phyloP scores from a whole-genome alignment of 1,140 invertebrate species.

The Zaprionus tsacasi region DNA sequence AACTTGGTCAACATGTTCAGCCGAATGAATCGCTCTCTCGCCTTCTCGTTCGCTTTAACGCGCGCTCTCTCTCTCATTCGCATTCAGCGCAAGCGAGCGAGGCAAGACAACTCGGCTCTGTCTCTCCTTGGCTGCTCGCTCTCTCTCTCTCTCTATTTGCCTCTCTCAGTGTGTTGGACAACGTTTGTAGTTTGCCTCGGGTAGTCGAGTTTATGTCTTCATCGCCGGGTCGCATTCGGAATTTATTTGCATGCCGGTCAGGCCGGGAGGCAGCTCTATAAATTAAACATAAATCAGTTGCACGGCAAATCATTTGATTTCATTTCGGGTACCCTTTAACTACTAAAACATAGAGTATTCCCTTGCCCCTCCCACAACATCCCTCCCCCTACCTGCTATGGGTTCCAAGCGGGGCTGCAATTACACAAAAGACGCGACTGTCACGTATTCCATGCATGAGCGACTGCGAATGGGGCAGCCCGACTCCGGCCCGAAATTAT shows the following conservation, averaged over 20 bases:
- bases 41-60: neutral
- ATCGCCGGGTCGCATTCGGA: constrained; percentile 61
- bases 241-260: constrained; percentile 81
- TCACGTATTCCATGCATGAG: constrained; percentile 56
- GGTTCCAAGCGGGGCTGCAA: constrained; percentile 19
- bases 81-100: constrained; percentile 48
- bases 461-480: constrained; percentile 35
- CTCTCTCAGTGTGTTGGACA: constrained; percentile 18
- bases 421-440: constrained; percentile 48
- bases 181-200: constrained; percentile 36
- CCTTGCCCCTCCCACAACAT: neutral
- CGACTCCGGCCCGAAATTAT: constrained; percentile 51
- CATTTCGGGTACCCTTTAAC: constrained; percentile 61
- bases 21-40: neutral
- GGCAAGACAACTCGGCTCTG: neutral
- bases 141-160: constrained; percentile 16
- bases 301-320: constrained; percentile 79
- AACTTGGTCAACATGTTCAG: constrained; percentile 59
- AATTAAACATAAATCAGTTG: constrained; percentile 80
- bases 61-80: neutral
- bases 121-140: constrained; percentile 13
- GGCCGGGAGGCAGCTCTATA: constrained; percentile 71
- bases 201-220: constrained; percentile 75
- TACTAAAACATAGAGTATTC: neutral
- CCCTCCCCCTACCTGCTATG: neutral